Evolutionary conservation across 2,113 vertebrate genomes (phyloP).

Genomic region (Thermophis baileyi): DNA sequence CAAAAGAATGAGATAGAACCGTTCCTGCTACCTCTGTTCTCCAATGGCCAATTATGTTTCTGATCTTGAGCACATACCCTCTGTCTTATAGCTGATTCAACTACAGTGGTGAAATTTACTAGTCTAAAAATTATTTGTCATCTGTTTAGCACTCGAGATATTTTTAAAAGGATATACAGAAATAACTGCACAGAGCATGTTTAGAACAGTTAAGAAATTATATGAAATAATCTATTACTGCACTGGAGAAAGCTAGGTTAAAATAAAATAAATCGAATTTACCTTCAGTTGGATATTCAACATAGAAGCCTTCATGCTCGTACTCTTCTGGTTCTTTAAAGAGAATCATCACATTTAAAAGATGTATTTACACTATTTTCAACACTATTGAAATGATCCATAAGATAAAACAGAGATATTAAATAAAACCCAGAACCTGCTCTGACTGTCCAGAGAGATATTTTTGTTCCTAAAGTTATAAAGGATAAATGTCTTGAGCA

Average conservation of each 20-base stretch:
- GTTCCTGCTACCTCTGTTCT: not conserved
- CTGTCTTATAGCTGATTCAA: not conserved
- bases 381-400: not conserved
- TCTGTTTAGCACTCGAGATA: not conserved
- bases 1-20: not conserved
- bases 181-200: not conserved
- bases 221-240: not conserved
- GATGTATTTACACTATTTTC: not conserved
- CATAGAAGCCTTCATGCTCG: conserved; percentile 56
- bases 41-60: not conserved
- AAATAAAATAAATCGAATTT: conserved; percentile 2
- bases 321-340: conserved; percentile 71
- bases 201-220: not conserved
- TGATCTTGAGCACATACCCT: not conserved
- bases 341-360: conserved; percentile 33
- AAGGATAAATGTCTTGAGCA: not conserved
- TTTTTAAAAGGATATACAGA: not conserved
- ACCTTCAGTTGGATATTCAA: conserved; percentile 69
- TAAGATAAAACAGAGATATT: conserved; percentile 47
- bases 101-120: not conserved
- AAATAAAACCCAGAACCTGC: conserved; percentile 33
- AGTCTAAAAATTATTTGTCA: not conserved
- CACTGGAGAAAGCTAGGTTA: not conserved
- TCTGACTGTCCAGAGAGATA: not conserved
- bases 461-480: not conserved